Base-by-base conservation (phyloP, 1,140 invertebrate species). In the Drosophila prosaltans region DNA sequence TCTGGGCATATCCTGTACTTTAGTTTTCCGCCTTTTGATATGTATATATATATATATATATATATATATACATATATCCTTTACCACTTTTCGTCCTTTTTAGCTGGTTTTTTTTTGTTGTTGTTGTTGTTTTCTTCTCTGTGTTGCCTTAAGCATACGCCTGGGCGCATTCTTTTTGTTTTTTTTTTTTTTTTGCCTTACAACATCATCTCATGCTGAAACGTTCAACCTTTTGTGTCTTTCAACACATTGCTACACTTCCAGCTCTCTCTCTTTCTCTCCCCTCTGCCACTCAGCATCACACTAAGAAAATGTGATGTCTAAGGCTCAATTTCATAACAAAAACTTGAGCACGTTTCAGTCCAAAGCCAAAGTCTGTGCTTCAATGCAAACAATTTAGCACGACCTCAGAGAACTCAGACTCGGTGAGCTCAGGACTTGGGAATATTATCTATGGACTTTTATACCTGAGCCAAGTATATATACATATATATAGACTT, bases 301-400 rank as follows among this genome's bases (percentile, higher is more conserved):
- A 51, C 24, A 51, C 45, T 51, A 51, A 24, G 21, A 51, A 26
- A 21, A 24, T 51, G 45, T 51, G 21, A 51, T 76, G 83, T 80
- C 82, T 86, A 51, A 88, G 82, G 82, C 82, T 86, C 82, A 72
- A 86, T 86, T 88, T 88, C 82, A 86, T 82, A 82, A 86, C 82
- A 86, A 86, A 86, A 86, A 86, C 82, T 86, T 86, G 83, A 86
- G 82, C 82, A 86, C 82, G 82, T 85, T 86, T 69, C 63, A 51
- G 24, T 51, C 45, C 45, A 21, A 10, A 51, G 45, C 24, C 45
- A 51, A 51, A 51, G 45, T 51, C 45, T 51, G 80, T 51, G 80
- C 73, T 71, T 84, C 81, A 84, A 77, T 84, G 81, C 82, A 82
- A 86, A 88, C 82, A 86, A 86, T 86, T 86, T 86, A 86, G 83